Base-by-base conservation (phyloP, 23 tunicate species). In the Clavelina lepadiformis region DNA sequence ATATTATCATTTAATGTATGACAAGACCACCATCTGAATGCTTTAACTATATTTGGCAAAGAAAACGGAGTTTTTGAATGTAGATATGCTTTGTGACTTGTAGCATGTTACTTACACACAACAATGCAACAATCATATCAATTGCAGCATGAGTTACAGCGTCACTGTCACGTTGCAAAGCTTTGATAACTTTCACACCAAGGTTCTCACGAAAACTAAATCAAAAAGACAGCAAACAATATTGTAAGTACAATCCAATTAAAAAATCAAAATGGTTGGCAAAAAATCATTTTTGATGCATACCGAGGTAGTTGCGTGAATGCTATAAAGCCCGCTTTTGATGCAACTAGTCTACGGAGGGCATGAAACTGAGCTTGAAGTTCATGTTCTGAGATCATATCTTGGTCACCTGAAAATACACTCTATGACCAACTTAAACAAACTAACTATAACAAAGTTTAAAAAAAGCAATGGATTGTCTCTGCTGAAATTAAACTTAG, bases 121-220 rank as follows among this genome's bases (percentile, higher is more conserved):
- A 78, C 57, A 93, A 58, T 4, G 98, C 67, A 2, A 85, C 82
- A 8, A 93, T 35, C 72, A 70, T 78, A 64, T 93, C 98, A 33
- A 79, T 73, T 13, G 98, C 98, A 38, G 98, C 98, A 69, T 85
- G 93, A 4, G 86, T 59, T 2, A 93, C 94, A 30, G 77, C 88
- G 54, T 93, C 98, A 51, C 80, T 79, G 65, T 74, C 73, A 22
- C 86, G 59, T 55, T 93, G 86, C 65, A 93, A 30, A 11, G 94
- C 94, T 79, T 93, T 89, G 34, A 89, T 73, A 34, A 89, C 89
- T 63, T 81, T 89, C 69, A 89, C 31, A 15, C 97, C 97, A 38
- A 89, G 72, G 33, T 61, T 82, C 63, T 89, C 97, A 4, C 97
- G 82, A 56, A 89, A 81, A 32, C 96, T 79, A 5, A 23, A 58